Conservation (phyloP, 53 echinoderm and acorn worm species). For the Astropecten irregularis region DNA sequence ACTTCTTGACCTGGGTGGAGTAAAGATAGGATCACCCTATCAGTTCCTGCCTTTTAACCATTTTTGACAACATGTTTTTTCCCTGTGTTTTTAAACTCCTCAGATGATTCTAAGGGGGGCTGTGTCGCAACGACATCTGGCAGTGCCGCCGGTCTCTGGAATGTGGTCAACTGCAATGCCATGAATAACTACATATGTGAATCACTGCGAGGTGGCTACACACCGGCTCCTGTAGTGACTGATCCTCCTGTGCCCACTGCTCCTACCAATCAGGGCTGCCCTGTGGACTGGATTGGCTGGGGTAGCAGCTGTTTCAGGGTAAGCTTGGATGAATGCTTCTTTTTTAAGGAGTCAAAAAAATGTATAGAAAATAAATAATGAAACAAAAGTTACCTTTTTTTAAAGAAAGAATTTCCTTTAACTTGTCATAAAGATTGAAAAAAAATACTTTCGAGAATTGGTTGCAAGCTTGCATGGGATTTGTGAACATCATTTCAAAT, state of each 20-base stretch:
- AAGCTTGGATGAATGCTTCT: background rate
- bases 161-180: slow-evolving; percentile 55
- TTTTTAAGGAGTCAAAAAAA: background rate
- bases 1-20: background rate
- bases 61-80: no score
- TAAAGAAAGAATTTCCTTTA: background rate
- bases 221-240: slow-evolving; percentile 67
- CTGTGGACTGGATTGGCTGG: slow-evolving; percentile 85
- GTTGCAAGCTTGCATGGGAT: no score
- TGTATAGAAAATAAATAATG: background rate
- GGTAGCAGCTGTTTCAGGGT: slow-evolving; percentile 85
- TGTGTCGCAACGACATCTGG: slow-evolving; percentile 86
- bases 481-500: no score
- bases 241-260: slow-evolving; percentile 64
- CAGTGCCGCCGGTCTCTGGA: slow-evolving; percentile 77
- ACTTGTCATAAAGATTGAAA: no score
- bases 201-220: slow-evolving; percentile 71
- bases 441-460: no score
- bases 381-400: background rate
- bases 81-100: background rate
- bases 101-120: slow-evolving; percentile 71
- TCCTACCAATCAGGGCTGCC: slow-evolving; percentile 76
- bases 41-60: no score
- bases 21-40: no score
- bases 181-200: slow-evolving; percentile 76